Conservation (phyloP, 2,888 invertebrate species). For the Tetragonula carbonaria region DNA sequence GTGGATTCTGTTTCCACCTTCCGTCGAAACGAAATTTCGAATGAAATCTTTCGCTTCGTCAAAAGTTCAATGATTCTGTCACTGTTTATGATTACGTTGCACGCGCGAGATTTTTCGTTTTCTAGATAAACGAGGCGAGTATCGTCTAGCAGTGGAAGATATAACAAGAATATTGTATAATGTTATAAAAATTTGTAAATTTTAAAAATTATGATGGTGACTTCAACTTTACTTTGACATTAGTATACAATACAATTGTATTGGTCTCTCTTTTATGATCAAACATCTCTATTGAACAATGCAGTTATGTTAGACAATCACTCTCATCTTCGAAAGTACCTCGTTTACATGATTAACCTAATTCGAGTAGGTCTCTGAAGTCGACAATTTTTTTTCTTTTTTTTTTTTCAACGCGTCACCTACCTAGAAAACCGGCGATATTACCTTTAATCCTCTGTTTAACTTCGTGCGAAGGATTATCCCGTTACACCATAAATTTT, state of each 20-base stretch:
- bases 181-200: no score
- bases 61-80: not conserved
- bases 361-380: not conserved
- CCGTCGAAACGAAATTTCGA: not conserved
- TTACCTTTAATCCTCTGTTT: not conserved
- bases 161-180: no score
- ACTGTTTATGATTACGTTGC: not conserved
- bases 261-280: no score
- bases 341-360: not conserved
- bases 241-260: no score
- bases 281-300: not conserved
- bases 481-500: not conserved
- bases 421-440: not conserved
- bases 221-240: no score
- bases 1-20: conserved; percentile 20
- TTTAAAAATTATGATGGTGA: no score
- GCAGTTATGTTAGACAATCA: not conserved
- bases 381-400: not conserved
- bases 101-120: no score
- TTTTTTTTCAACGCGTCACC: not conserved
- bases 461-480: not conserved
- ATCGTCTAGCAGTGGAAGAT: no score
- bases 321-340: not conserved
- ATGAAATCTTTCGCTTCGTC: not conserved
- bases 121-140: no score